A percentile compares a stretch with the other conserved stretches of the same genome.
Conservation (phyloP, 2,797 vertebrate species). For the Anas georgica region DNA sequence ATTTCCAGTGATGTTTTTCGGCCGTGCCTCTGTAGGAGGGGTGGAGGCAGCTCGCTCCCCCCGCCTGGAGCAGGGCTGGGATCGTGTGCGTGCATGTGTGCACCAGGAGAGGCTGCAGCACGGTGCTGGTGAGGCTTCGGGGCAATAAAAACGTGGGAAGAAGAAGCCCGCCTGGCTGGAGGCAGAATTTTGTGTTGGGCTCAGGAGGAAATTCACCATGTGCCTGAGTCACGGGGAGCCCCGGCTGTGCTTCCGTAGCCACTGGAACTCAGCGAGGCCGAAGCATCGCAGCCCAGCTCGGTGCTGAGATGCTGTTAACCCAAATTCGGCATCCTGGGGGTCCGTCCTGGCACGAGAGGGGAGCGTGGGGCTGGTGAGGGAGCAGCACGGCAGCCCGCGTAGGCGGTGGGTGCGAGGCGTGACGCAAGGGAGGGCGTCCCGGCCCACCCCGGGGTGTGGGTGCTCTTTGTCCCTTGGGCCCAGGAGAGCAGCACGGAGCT, state of each 20-base stretch:
- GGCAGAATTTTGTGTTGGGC: neutral
- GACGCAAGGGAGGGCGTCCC: neutral
- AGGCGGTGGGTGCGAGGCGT: neutral
- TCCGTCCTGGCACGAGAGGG: rapidly evolving
- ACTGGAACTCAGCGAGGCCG: neutral
- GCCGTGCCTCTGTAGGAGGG: rapidly evolving
- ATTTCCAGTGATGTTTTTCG: neutral
- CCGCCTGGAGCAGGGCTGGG: neutral
- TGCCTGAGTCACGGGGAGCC: rapidly evolving
- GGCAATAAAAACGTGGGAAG: neutral
- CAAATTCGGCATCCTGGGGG: neutral
- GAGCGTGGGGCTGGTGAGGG: rapidly evolving
- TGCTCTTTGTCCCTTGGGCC: neutral
- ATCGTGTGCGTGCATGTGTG: rapidly evolving
- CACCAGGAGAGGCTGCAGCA: neutral
- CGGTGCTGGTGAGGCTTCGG: neutral
- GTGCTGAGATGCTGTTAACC: neutral
- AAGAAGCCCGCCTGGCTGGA: neutral
- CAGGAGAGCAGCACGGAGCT: neutral
- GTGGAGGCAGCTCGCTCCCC: rapidly evolving
- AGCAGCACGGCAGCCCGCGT: no score
- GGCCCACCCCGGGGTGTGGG: neutral
- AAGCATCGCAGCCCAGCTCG: rapidly evolving
- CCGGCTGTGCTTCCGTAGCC: rapidly evolving
- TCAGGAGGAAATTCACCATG: neutral